Percentiles rank a stretch among this genome's conserved stretches.
Conservation (phyloP, 2,797 vertebrate species). For the Phylloscopus collybita region DNA sequence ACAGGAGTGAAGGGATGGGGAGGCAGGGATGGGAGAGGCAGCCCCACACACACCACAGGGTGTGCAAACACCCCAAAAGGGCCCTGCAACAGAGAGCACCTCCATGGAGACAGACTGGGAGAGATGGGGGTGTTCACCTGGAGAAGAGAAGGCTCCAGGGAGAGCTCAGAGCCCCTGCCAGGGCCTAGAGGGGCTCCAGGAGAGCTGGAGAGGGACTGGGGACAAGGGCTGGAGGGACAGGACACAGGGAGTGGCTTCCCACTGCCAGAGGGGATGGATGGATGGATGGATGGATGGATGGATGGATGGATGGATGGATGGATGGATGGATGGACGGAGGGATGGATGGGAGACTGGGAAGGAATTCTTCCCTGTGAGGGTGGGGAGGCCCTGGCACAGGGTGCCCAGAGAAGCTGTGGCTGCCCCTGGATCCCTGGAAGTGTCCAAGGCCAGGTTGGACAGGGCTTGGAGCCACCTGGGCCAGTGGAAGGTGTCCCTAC, state of each 20-base stretch:
- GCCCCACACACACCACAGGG: neutral
- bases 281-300: too few relatives aligned
- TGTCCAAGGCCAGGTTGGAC: fast-evolving
- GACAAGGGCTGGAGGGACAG: neutral
- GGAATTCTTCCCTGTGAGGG: neutral
- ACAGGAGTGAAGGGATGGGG: neutral
- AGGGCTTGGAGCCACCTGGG: fast-evolving
- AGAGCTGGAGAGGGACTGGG: neutral
- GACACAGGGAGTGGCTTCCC: neutral
- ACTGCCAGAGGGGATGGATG: neutral
- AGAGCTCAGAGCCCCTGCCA: neutral
- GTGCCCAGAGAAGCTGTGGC: neutral
- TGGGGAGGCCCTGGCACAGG: fast-evolving
- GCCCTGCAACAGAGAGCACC: neutral
- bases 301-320: neutral
- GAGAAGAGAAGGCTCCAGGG: neutral
- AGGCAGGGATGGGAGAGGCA: neutral
- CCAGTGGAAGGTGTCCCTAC: neutral
- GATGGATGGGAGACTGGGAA: fast-evolving
- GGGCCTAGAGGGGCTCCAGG: neutral
- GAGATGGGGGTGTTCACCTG: fast-evolving
- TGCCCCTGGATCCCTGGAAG: neutral
- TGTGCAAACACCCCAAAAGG: fast-evolving
- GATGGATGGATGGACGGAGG: too few relatives aligned
- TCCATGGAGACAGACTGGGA: neutral